Conservation (phyloP, 2,888 invertebrate species). For the Callyntrura sp. region DNA sequence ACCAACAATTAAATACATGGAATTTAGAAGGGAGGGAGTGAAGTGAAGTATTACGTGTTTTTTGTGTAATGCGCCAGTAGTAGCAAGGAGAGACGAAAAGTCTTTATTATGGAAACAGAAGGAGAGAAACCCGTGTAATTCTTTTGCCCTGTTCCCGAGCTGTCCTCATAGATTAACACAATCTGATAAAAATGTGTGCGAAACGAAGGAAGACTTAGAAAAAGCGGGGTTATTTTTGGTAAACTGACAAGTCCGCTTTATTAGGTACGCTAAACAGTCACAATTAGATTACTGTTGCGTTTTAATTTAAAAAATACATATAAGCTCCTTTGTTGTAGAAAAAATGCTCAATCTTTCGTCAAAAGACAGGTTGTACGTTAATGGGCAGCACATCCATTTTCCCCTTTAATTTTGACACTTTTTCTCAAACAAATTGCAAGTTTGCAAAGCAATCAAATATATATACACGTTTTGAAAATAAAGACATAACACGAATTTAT, state of each 20-base stretch:
- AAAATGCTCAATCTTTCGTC: not conserved
- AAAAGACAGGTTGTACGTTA: not conserved
- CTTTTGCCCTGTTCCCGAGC: not conserved
- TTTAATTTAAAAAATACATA: no score
- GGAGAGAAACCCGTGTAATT: constrained; percentile 33
- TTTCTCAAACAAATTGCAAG: not conserved
- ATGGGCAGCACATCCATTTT: not conserved
- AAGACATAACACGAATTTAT: constrained; percentile 6
- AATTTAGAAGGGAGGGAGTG: not conserved
- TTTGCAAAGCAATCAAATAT: not conserved
- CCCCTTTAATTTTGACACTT: no score
- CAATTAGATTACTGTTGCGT: not conserved
- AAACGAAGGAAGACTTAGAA: not conserved
- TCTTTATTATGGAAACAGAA: constrained; percentile 17
- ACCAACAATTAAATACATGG: constrained; percentile 26
- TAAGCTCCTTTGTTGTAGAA: no score
- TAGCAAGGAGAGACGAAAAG: not conserved
- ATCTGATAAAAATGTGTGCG: not conserved
- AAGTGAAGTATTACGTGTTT: not conserved
- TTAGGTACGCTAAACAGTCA: not conserved
- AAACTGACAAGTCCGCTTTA: not conserved
- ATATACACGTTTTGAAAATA: no score
- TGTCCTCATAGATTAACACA: constrained; percentile 11
- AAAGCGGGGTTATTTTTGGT: not conserved
- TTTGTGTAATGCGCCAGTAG: not conserved